These are phyloP conservation scores for Lycocerus yunnanus DNA, from an alignment of 2,888 invertebrate species.

Conservation along the genomic window DNA sequence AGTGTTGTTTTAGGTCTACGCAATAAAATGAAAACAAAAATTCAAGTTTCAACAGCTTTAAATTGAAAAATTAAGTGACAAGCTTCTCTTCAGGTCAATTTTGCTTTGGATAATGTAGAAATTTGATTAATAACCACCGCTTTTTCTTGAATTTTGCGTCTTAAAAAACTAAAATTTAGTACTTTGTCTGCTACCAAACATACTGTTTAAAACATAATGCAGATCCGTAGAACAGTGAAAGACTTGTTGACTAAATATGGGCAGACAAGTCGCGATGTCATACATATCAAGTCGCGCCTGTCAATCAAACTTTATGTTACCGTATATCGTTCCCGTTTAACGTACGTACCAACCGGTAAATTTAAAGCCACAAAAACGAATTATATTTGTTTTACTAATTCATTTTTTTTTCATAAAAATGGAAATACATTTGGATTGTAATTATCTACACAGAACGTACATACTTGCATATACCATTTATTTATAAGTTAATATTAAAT, in stretches of 20 bases:
- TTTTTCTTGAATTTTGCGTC: not conserved
- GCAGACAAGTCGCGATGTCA: constrained; percentile 32
- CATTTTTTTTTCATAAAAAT: not conserved
- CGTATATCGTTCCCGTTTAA: constrained; percentile 43
- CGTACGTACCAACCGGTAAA: constrained; percentile 44
- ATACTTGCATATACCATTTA: no score
- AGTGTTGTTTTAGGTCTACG: not conserved
- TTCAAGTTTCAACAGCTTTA: not conserved
- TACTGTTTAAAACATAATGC: constrained; percentile 15
- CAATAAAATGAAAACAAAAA: not conserved
- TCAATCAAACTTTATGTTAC: constrained; percentile 47
- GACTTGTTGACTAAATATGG: constrained; percentile 24
- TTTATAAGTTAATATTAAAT: no score
- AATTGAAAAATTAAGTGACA: not conserved
- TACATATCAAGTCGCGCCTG: constrained; percentile 42
- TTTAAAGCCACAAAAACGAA: constrained; percentile 47
- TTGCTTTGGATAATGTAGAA: not conserved
- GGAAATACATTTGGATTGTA: not conserved
- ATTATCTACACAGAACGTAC: no score
- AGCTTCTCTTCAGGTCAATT: not conserved
- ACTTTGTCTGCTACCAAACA: not conserved
- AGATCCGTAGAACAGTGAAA: constrained; percentile 23
- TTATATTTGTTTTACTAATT: constrained; percentile 48
- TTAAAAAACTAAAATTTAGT: not conserved
- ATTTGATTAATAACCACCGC: not conserved